These are phyloP conservation scores for Ectemnius lituratus DNA, from an alignment of 2,888 invertebrate genomes.

Conservation along the genomic window DNA sequence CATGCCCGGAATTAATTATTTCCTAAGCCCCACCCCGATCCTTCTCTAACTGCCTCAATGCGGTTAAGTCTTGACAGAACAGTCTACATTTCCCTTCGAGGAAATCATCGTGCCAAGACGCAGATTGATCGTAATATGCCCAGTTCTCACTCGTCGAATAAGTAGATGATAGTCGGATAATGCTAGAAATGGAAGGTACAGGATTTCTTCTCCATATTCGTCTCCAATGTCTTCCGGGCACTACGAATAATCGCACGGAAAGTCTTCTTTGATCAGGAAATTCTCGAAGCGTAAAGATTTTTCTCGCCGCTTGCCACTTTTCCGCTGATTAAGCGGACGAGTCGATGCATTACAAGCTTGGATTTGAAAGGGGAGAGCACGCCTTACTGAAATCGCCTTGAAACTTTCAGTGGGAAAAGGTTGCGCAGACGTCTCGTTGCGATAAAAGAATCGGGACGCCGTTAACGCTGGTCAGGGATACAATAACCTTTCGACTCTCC, in stretches of 20 bases:
- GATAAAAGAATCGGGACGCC: slow-evolving; percentile 33
- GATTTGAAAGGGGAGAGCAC: too few species aligned
- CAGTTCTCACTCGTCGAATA: neutral
- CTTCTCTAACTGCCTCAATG: neutral
- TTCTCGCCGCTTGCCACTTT: too few species aligned
- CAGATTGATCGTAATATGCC: neutral
- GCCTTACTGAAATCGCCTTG: slow-evolving; percentile 44
- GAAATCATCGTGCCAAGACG: neutral
- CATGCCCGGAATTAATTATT: slow-evolving; percentile 42
- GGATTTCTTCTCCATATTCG: too few species aligned
- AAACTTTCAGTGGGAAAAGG: slow-evolving; percentile 56
- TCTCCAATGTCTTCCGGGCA: too few species aligned
- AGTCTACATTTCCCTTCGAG: too few species aligned
- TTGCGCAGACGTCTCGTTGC: slow-evolving; percentile 28
- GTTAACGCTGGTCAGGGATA: slow-evolving; percentile 49
- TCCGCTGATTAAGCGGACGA: too few species aligned
- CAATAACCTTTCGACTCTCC: slow-evolving; percentile 30
- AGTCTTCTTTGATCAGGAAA: too few species aligned
- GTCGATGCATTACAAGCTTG: too few species aligned
- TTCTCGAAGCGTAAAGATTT: too few species aligned
- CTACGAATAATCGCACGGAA: too few species aligned
- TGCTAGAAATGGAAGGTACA: too few species aligned
- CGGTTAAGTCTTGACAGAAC: too few species aligned
- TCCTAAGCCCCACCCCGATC: neutral
- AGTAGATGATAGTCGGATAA: neutral